A percentile compares a stretch with the other conserved stretches of the same genome.
Evolutionary conservation across 2,888 invertebrate species (phyloP).

Genomic region (Tetramorium bicarinatum): DNA sequence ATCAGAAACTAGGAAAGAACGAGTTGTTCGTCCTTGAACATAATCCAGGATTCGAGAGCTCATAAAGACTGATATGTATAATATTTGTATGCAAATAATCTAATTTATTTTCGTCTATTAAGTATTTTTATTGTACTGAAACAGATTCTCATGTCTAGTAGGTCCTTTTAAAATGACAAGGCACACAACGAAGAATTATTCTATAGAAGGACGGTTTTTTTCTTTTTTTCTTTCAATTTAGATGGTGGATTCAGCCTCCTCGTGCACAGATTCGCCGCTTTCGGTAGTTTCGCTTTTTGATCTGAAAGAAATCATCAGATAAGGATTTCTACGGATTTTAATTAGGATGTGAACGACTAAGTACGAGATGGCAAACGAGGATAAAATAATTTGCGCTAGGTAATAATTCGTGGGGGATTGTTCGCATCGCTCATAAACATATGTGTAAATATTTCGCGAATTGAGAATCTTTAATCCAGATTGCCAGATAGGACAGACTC

Average conservation of each 20-base stretch:
- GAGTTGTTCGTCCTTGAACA: conserved; percentile 15
- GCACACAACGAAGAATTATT: conserved; percentile 45
- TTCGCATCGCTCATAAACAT: conserved; percentile 1
- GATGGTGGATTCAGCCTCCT: conserved; percentile 83
- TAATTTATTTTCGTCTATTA: conserved; percentile 60
- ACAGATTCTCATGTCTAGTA: conserved; percentile 20
- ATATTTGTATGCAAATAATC: conserved; percentile 52
- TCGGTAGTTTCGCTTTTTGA: conserved; percentile 85
- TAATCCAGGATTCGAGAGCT: conserved; percentile 53
- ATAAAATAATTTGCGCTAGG: conserved; percentile 22
- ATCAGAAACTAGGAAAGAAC: conserved; percentile 37
- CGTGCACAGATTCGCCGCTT: conserved; percentile 81
- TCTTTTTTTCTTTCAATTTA: conserved; percentile 65
- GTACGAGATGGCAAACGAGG: background rate
- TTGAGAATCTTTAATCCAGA: background rate
- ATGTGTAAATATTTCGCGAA: background rate
- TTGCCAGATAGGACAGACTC: background rate
- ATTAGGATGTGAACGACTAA: conserved; percentile 54
- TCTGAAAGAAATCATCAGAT: conserved; percentile 86
- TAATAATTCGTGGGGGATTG: background rate
- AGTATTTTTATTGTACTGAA: conserved; percentile 46
- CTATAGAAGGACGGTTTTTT: conserved; percentile 19
- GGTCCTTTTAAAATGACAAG: conserved; percentile 42
- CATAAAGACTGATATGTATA: conserved; percentile 37
- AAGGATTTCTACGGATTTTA: conserved; percentile 69